Evolutionary conservation across 1,140 invertebrate species (phyloP).

Genomic region (Caenorhabditis remanei): DNA sequence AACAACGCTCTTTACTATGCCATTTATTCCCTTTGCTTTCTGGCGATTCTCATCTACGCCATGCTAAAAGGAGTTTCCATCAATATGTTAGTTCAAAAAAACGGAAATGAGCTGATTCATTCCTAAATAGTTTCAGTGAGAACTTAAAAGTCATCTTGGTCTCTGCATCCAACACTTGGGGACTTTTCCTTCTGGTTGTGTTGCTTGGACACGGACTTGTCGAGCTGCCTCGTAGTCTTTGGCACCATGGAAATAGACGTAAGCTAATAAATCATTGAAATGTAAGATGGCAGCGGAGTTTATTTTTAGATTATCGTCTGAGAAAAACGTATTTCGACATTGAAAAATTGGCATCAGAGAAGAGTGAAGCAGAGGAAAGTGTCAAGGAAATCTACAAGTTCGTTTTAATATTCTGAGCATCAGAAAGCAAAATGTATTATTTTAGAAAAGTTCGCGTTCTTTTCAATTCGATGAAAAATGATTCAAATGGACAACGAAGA

Average conservation of each 20-base stretch:
- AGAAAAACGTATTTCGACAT: conserved; percentile 94
- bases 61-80: conserved; percentile 79
- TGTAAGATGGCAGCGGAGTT: background rate
- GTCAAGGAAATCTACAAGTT: conserved; percentile 92
- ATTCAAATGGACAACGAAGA: conserved; percentile 67
- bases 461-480: conserved; percentile 74
- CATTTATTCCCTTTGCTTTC: conserved; percentile 94
- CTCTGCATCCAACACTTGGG: conserved; percentile 99
- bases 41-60: conserved; percentile 93
- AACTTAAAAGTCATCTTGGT: conserved; percentile 96
- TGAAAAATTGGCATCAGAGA: conserved; percentile 95
- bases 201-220: conserved; percentile 96
- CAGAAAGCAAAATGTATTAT: background rate
- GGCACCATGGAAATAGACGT: conserved; percentile 80
- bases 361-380: conserved; percentile 94
- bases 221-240: conserved; percentile 90
- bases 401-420: conserved; percentile 17
- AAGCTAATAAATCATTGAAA: background rate
- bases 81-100: conserved; percentile 54
- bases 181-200: conserved; percentile 92
- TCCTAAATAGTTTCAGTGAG: conserved; percentile 80
- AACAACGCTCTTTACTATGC: conserved; percentile 96
- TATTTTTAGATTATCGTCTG: conserved; percentile 79
- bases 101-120: background rate
- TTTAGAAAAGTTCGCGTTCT: conserved; percentile 73